These are phyloP conservation scores for Phyto melanocephala DNA, from an alignment of 2,888 invertebrate species.

Conservation along the genomic window DNA sequence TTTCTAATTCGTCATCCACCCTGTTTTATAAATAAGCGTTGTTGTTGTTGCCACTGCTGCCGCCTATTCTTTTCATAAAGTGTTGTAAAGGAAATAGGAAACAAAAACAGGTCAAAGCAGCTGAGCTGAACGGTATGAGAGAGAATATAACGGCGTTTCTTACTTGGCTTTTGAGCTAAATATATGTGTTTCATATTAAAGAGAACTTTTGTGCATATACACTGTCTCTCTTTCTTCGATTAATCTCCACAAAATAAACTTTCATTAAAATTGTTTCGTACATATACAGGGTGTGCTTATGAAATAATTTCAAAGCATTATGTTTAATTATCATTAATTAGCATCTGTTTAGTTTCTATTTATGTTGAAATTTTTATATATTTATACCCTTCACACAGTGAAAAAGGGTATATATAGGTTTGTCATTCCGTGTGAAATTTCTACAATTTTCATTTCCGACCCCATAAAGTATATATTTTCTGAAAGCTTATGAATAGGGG, in stretches of 20 bases:
- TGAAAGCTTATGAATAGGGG: no score
- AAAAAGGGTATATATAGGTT: no score
- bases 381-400: no score
- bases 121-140: slow-evolving; percentile 9
- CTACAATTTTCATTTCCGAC: no score
- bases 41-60: neutral
- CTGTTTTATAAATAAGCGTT: neutral
- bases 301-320: no score
- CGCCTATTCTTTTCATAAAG: slow-evolving; percentile 7
- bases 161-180: neutral
- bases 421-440: no score
- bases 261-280: neutral
- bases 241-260: slow-evolving; percentile 8
- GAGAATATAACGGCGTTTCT: slow-evolving; percentile 36
- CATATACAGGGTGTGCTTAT: slow-evolving; percentile 31
- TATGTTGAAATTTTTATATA: neutral
- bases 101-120: slow-evolving; percentile 60
- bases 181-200: neutral
- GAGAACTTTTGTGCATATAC: slow-evolving; percentile 8
- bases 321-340: neutral
- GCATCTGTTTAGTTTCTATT: neutral
- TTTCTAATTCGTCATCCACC: slow-evolving; percentile 45
- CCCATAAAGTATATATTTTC: no score
- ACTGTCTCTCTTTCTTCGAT: neutral
- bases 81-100: slow-evolving; percentile 63